Evolutionary conservation across 2,113 vertebrate genomes (phyloP), one percentile per base, ranked within the genome.

Genomic region (Pseudopipra pipra): DNA sequence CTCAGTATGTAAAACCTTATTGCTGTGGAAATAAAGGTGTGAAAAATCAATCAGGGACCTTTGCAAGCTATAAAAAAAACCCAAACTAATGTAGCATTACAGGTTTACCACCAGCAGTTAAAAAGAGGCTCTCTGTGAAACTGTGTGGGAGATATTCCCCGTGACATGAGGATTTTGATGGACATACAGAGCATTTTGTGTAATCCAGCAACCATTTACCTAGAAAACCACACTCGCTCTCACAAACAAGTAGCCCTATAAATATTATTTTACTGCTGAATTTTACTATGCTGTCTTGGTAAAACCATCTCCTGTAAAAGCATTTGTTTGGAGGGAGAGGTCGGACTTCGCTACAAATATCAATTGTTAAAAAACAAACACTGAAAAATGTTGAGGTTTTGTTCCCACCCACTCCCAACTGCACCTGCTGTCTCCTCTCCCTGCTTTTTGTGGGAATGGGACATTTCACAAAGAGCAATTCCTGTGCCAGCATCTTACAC

Each of bases 41-140:
- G 84, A 96, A 92, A 96, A 96, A 92, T 87, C 92, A 96, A 96
- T 93, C 71, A 55, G 55, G 52, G 67, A 90, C 78, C 76, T 95
- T 65, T 56, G 55, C 76, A 92, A 92, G 90, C 84, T 80, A 77
- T 92, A 83, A 95, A 97, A 95, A 97, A 96, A 95, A 95, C 96
- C 95, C 96, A 96, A 95, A 37, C 37, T 80, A 93, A 91, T 19
- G 2, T 6, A 94, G 78, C 89, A 81, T 87, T 87, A 73, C 67
- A 83, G 83, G 74, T 83, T 96, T 95, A 95, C 83, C 90, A 80
- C 47, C 49, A 79, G 59, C 79, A 81, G 82, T 83, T 93, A 84
- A 90, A 86, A 84, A 94, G 78, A 68, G 54, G 79, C 10, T 52
- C 41, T 63, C 62, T 30, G 8, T 30, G 52, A 71, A 88, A 54